These are phyloP conservation scores for Rhincodon typus DNA, from an alignment of 2,797 vertebrate genomes.

Conservation along the genomic window DNA sequence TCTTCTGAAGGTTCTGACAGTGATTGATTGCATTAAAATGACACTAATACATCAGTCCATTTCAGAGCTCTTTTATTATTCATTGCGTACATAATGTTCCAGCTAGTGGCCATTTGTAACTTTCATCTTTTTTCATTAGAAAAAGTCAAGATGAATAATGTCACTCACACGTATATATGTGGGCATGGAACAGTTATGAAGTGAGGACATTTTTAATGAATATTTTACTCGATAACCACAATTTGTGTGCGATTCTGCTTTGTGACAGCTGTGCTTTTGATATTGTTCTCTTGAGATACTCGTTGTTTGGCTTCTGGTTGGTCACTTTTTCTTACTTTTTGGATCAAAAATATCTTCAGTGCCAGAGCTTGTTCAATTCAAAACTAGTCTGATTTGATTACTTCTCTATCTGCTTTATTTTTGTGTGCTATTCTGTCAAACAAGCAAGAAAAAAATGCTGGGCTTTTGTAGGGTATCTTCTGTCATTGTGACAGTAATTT, in stretches of 20 bases:
- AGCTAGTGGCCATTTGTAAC: not conserved
- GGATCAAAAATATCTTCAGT: not conserved
- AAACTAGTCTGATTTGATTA: not conserved
- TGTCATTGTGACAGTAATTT: not conserved
- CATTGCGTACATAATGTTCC: not conserved
- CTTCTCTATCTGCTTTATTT: not conserved
- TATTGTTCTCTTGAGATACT: not conserved
- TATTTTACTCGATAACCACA: not conserved
- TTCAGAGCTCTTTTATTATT: not conserved
- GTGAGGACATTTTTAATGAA: not conserved
- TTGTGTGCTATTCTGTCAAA: not conserved
- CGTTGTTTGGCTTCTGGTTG: not conserved
- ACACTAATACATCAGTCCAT: not conserved
- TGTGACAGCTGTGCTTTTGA: not conserved
- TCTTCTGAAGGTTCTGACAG: not conserved
- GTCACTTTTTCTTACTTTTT: not conserved
- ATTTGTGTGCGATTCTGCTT: not conserved
- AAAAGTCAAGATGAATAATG: not conserved
- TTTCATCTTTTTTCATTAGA: not conserved
- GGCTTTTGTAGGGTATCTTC: not conserved
- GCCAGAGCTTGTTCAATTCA: not conserved
- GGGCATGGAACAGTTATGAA: not conserved
- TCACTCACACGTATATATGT: not conserved
- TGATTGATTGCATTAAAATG: not conserved
- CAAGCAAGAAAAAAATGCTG: not conserved